A percentile compares a stretch with the other conserved stretches of the same genome.
phyloP scores from a whole-genome alignment of 37 sponge, comb jelly and placozoan species.

The Halichondria panicea region DNA sequence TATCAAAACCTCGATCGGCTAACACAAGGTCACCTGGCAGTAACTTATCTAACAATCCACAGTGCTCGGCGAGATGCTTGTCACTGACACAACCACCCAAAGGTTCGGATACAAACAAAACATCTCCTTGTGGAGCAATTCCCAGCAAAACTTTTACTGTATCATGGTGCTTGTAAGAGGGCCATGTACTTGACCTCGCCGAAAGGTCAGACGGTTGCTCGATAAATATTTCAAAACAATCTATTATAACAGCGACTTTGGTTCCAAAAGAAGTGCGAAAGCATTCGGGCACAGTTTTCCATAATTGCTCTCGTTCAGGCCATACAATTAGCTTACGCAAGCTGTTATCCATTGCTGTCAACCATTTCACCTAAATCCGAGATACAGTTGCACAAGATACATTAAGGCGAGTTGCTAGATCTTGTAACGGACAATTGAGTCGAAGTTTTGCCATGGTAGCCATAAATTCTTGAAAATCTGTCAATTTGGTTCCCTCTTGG shows the following conservation, averaged over 20 bases:
- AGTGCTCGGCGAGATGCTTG: conserved; percentile 69
- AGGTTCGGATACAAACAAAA: conserved; percentile 54
- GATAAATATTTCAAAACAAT: conserved; percentile 79
- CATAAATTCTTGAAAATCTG: conserved; percentile 60
- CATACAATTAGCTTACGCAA: conserved; percentile 50
- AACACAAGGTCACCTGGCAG: conserved; percentile 72
- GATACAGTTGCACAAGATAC: conserved; percentile 41
- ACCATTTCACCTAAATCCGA: conserved; percentile 32
- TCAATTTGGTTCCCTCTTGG: background rate
- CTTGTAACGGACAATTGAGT: conserved; percentile 16
- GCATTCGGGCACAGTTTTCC: conserved; percentile 65
- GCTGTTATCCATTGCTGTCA: conserved; percentile 16
- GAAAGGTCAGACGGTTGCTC: conserved; percentile 51
- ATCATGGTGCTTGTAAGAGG: conserved; percentile 69
- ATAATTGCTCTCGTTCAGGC: conserved; percentile 59
- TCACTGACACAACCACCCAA: conserved; percentile 79
- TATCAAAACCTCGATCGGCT: conserved; percentile 82
- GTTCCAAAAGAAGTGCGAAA: conserved; percentile 38
- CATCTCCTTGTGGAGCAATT: conserved; percentile 70
- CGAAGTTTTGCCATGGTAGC: conserved; percentile 46
- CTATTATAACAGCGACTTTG: conserved; percentile 61
- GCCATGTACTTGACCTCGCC: conserved; percentile 55
- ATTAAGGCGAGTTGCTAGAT: conserved; percentile 58
- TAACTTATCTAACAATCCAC: conserved; percentile 52
- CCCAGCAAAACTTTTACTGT: conserved; percentile 67